Evolutionary conservation across 1,140 invertebrate genomes (phyloP).

Genomic region (Reticulitermes speratus): DNA sequence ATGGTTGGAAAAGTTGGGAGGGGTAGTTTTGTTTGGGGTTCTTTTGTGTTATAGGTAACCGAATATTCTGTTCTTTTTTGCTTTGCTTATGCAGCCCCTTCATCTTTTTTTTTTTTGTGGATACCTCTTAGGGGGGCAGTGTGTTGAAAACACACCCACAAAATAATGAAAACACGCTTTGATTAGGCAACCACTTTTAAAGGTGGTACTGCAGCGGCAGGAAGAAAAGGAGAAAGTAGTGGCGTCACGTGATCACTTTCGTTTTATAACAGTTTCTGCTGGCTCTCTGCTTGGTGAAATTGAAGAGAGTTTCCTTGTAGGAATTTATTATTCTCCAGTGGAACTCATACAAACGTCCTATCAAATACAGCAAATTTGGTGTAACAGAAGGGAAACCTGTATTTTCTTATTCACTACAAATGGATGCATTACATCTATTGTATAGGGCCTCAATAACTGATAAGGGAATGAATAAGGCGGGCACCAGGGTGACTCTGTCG

Average conservation of each 20-base stretch:
- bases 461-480: not conserved
- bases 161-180: not conserved
- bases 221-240: not conserved
- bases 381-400: not conserved
- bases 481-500: not conserved
- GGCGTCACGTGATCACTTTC: too few relatives aligned
- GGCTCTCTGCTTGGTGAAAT: not conserved
- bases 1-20: not conserved
- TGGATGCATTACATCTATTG: not conserved
- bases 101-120: not conserved
- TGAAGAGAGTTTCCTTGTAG: not conserved
- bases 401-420: not conserved
- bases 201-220: not conserved
- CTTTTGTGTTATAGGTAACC: conserved; percentile 19
- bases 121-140: not conserved
- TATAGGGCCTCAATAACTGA: not conserved
- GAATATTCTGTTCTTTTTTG: not conserved
- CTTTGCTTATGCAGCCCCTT: not conserved
- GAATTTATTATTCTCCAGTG: not conserved
- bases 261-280: not conserved
- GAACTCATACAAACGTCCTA: not conserved
- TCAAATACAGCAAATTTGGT: not conserved
- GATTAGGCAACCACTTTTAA: not conserved
- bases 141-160: conserved; percentile 9
- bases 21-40: conserved; percentile 6